These are phyloP conservation scores for Stomatorhinus ivindoensis DNA, from an alignment of 2,113 vertebrate genomes.

Conservation along the genomic window DNA sequence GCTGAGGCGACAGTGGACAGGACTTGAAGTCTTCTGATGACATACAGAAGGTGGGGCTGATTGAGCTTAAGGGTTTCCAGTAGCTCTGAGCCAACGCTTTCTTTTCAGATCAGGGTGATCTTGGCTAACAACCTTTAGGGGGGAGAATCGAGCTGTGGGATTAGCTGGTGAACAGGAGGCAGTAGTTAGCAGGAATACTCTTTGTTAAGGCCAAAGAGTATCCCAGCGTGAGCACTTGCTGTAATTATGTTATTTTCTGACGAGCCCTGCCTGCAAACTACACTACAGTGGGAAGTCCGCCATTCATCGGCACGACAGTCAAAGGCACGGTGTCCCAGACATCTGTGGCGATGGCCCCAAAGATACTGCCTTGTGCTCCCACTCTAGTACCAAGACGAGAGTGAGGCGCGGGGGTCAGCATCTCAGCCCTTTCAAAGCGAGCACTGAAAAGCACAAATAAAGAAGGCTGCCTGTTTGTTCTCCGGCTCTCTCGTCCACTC, in stretches of 20 bases:
- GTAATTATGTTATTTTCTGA: not conserved
- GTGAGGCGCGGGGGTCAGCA: not conserved
- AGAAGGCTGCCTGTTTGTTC: not conserved
- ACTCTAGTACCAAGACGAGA: not conserved
- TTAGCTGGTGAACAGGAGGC: not conserved
- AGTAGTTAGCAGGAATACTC: not conserved
- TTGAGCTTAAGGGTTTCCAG: not conserved
- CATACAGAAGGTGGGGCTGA: not conserved
- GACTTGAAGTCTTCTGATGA: not conserved
- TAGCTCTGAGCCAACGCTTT: not conserved
- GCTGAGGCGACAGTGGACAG: not conserved
- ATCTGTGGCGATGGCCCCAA: not conserved
- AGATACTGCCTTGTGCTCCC: not conserved
- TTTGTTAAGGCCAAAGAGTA: not conserved
- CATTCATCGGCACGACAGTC: not conserved
- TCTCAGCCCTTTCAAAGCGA: not conserved
- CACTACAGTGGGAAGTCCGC: not conserved
- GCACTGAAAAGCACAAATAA: slow-evolving; percentile 1
- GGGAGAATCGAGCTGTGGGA: not conserved
- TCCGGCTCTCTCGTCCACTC: not conserved
- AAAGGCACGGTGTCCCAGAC: not conserved
- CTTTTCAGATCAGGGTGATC: not conserved
- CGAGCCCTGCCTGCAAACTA: not conserved
- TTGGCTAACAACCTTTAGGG: not conserved
- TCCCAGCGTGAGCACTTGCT: not conserved